Percentiles rank a stretch among this genome's conserved stretches.
Evolutionary conservation across 2,888 invertebrate species (phyloP).

Genomic region (Merodon equestris): DNA sequence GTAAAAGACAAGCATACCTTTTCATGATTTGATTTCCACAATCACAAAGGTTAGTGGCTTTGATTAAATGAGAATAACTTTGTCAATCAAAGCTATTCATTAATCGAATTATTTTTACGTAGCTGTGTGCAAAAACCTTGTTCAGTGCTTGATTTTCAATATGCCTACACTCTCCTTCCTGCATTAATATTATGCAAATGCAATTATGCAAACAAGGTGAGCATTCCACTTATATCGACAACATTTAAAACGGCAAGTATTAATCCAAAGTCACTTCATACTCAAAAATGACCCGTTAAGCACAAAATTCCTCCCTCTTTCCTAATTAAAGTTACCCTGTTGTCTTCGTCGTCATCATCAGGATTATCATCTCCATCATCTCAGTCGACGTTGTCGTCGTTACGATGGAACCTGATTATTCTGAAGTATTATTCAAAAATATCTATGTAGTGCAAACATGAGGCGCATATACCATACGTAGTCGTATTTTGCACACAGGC

Average conservation of each 20-base stretch:
- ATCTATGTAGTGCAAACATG: conserved; percentile 34
- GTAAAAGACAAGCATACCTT: no score
- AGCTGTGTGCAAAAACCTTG: conserved; percentile 20
- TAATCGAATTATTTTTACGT: conserved; percentile 20
- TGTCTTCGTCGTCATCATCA: conserved; percentile 5
- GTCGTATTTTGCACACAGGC: background rate
- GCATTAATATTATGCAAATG: conserved; percentile 39
- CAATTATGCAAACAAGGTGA: conserved; percentile 66
- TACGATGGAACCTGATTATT: conserved; percentile 53
- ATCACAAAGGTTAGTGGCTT: no score
- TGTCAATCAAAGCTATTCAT: conserved; percentile 19
- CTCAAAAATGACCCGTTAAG: conserved; percentile 48
- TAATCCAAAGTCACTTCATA: conserved; percentile 64
- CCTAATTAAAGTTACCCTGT: conserved; percentile 54
- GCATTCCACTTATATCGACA: conserved; percentile 64
- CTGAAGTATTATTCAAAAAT: conserved; percentile 62
- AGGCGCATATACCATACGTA: no score
- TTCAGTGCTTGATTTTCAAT: conserved; percentile 45
- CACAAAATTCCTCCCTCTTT: conserved; percentile 14
- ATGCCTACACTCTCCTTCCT: conserved; percentile 44
- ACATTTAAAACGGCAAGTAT: conserved; percentile 66
- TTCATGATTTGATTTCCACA: no score
- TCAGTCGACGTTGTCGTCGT: background rate
- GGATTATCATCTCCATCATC: conserved; percentile 7
- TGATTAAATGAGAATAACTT: no score